Conservation (phyloP, 2,113 vertebrate species). For the Scomber scombrus region DNA sequence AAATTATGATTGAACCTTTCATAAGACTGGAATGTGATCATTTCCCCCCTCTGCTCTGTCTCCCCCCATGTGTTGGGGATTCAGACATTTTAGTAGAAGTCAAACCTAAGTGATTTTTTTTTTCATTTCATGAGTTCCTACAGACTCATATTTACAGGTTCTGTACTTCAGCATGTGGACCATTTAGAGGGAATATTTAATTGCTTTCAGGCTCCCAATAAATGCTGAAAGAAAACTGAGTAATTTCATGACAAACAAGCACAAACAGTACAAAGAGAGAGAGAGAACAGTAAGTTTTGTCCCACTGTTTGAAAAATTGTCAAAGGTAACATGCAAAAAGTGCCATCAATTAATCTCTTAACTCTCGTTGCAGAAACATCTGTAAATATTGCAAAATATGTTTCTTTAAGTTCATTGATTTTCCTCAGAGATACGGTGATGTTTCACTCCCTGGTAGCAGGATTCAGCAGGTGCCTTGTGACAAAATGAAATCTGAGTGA, state of each 20-base stretch:
- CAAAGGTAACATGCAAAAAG: background rate
- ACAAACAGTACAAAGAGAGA: too few relatives aligned
- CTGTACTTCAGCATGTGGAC: conserved; percentile 30
- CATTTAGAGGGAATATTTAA: conserved; percentile 10
- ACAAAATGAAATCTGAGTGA: background rate
- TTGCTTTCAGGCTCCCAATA: conserved; percentile 42
- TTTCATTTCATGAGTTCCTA: conserved; percentile 7
- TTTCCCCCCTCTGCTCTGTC: background rate
- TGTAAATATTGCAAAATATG: too few relatives aligned
- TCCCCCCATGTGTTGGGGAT: background rate
- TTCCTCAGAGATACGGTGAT: background rate
- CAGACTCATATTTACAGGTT: background rate
- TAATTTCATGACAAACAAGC: too few relatives aligned
- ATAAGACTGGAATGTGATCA: background rate
- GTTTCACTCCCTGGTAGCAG: background rate
- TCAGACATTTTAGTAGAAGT: background rate
- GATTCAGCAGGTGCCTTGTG: background rate
- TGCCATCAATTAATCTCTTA: background rate
- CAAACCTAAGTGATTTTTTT: background rate
- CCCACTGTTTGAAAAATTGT: background rate
- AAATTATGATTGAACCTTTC: background rate
- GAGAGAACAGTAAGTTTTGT: too few relatives aligned
- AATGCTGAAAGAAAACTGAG: conserved; percentile 6
- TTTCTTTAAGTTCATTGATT: background rate
- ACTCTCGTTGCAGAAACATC: background rate